Percentiles rank a stretch among this genome's conserved stretches.
Evolutionary conservation across 2,113 vertebrate species (phyloP).

Genomic region (Propithecus coquereli): DNA sequence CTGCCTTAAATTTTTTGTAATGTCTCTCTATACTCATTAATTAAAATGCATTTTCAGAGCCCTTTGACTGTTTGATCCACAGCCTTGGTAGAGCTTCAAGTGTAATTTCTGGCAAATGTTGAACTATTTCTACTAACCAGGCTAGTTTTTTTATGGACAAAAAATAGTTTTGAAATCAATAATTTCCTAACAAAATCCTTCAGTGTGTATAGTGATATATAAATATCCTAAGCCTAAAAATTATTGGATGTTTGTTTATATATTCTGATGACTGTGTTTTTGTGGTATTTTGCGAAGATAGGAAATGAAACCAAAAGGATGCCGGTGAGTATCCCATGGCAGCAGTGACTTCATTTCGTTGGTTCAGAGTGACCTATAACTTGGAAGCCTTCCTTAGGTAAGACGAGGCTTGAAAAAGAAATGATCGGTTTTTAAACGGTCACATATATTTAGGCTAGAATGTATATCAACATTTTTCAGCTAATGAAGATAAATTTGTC

Average conservation of each 20-base stretch:
- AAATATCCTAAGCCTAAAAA: conserved; percentile 3
- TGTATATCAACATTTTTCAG: background rate
- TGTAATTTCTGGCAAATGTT: background rate
- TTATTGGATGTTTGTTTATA: background rate
- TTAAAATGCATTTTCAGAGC: conserved; percentile 35
- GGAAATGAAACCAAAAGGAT: background rate
- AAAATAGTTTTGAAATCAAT: background rate
- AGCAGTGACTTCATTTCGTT: background rate
- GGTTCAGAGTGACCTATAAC: background rate
- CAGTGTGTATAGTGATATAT: background rate
- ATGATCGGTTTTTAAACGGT: background rate
- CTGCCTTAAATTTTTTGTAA: background rate
- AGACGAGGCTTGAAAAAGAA: conserved; percentile 44
- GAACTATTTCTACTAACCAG: background rate
- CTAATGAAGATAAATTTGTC: background rate
- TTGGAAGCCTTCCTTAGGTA: conserved; percentile 33
- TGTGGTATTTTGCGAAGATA: conserved; percentile 45
- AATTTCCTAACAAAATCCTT: background rate
- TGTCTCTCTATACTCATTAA: background rate
- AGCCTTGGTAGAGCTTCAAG: background rate
- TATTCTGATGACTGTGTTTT: conserved; percentile 43
- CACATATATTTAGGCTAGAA: background rate
- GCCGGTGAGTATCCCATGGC: background rate
- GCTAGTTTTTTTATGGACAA: background rate
- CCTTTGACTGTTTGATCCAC: background rate